Evolutionary conservation across 2,888 invertebrate genomes (phyloP), one percentile per base, ranked within the genome.

Genomic region (Plagodis pulveraria): DNA sequence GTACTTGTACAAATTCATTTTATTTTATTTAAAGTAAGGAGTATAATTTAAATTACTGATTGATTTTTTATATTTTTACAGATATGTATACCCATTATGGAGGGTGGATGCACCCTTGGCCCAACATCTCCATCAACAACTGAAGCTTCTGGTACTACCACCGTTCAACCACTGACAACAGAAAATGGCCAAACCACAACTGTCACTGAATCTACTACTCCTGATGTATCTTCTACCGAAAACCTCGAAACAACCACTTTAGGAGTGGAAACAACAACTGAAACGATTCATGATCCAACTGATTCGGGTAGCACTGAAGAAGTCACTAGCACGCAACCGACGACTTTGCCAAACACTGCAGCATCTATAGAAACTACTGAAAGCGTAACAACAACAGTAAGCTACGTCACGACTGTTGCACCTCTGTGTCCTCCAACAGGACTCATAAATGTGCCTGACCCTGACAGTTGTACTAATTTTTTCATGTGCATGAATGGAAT

Each of bases 401-500:
- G 32, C 6, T 12, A 38, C 0, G 35, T 11, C 33, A 50, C 63
- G 34, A 56, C 62, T 7, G 45, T 36, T 35, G 44, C 45, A 0
- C 48, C 57, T 5, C 58, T 77, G 6, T 80, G 83, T 56, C 72
- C 72, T 2, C 54, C 56, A 5, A 73, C 66, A 2, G 56, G 62
- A 0, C 63, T 70, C 32, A 78, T 77, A 6, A 77, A 79, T 34
- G 48, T 79, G 0, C 67, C 82, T 0, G 68, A 83, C 47, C 82
- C 83, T 0, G 63, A 70, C 0, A 35, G 48, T 0, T 84, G 84
- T 46, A 40, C 62, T 48, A 60, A 76, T 41, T 66, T 69, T 0
- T 84, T 73, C 64, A 66, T 76, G 66, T 84, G 84, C 45, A 57
- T 69, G 0, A 74, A 65, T 2, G 82, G 80, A 0, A 57, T 44